These are phyloP conservation scores for Brachionus manjavacas DNA, from an alignment of 1,140 invertebrate species.

Conservation along the genomic window DNA sequence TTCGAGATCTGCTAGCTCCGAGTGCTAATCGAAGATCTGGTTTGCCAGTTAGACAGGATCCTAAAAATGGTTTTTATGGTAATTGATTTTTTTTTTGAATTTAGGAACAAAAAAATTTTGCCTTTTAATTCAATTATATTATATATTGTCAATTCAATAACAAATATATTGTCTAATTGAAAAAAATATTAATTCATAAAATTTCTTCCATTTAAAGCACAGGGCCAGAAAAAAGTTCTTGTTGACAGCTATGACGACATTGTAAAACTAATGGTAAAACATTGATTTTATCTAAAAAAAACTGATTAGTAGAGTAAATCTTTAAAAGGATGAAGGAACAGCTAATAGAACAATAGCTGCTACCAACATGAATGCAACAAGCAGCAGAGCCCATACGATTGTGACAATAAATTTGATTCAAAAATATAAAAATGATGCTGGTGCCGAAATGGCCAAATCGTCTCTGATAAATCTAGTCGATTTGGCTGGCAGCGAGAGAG, in stretches of 20 bases:
- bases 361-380: slow-evolving; percentile 67
- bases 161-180: too few species aligned
- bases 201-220: slow-evolving; percentile 55
- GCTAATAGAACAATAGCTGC: slow-evolving; percentile 63
- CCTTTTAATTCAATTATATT: too few species aligned
- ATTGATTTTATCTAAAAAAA: neutral
- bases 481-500: slow-evolving; percentile 65
- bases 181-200: neutral
- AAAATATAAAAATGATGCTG: slow-evolving; percentile 60
- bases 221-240: slow-evolving; percentile 59
- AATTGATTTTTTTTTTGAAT: neutral
- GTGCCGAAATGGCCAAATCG: slow-evolving; percentile 62
- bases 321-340: slow-evolving; percentile 60
- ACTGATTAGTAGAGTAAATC: neutral
- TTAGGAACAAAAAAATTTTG: too few species aligned
- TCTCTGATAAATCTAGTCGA: slow-evolving; percentile 64
- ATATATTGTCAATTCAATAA: too few species aligned
- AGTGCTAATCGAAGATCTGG: slow-evolving; percentile 58
- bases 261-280: slow-evolving; percentile 57
- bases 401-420: slow-evolving; percentile 63
- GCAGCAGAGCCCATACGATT: slow-evolving; percentile 65
- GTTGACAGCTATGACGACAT: slow-evolving; percentile 62
- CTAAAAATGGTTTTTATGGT: slow-evolving; percentile 66
- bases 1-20: slow-evolving; percentile 61
- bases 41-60: slow-evolving; percentile 63